These are phyloP conservation scores for Acanthochromis polyacanthus DNA, from an alignment of 2,113 vertebrate genomes.

Conservation along the genomic window DNA sequence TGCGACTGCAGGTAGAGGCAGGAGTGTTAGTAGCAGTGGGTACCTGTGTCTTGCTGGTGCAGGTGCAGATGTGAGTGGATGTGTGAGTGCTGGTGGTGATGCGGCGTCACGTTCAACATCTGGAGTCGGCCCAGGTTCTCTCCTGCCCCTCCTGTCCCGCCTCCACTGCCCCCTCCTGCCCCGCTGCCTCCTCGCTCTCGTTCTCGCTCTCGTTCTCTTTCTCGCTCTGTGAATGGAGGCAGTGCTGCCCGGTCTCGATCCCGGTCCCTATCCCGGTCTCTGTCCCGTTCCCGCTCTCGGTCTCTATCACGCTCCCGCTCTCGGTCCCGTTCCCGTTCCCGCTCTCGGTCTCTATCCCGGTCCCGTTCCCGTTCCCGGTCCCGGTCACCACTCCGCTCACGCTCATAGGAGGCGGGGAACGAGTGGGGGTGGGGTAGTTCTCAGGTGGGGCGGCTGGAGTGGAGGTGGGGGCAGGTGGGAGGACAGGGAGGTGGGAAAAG, in stretches of 20 bases:
- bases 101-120: slow-evolving; percentile 98
- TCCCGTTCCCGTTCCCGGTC: slow-evolving; percentile 79
- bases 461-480: slow-evolving; percentile 84
- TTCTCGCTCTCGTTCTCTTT: slow-evolving; percentile 71
- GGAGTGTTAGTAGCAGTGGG: slow-evolving; percentile 83
- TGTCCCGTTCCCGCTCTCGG: slow-evolving; percentile 76
- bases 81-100: slow-evolving; percentile 99
- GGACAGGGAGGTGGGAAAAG: slow-evolving; percentile 80
- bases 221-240: no score
- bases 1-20: slow-evolving; percentile 1
- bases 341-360: slow-evolving; percentile 77
- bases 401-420: slow-evolving; percentile 80
- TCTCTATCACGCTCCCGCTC: slow-evolving; percentile 78
- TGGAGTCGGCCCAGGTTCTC: slow-evolving; percentile 95
- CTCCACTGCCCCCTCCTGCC: slow-evolving; percentile 83
- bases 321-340: slow-evolving; percentile 78
- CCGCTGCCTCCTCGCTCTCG: slow-evolving; percentile 81
- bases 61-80: slow-evolving; percentile 99
- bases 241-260: slow-evolving; percentile 69
- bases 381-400: slow-evolving; percentile 80
- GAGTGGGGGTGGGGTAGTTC: slow-evolving; percentile 86
- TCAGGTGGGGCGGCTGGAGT: slow-evolving; percentile 81
- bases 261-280: slow-evolving; percentile 77
- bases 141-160: slow-evolving; percentile 87
- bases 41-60: slow-evolving; percentile 98